These are phyloP conservation scores for Zaprionus taronus DNA, from an alignment of 1,140 invertebrate genomes.

Conservation along the genomic window DNA sequence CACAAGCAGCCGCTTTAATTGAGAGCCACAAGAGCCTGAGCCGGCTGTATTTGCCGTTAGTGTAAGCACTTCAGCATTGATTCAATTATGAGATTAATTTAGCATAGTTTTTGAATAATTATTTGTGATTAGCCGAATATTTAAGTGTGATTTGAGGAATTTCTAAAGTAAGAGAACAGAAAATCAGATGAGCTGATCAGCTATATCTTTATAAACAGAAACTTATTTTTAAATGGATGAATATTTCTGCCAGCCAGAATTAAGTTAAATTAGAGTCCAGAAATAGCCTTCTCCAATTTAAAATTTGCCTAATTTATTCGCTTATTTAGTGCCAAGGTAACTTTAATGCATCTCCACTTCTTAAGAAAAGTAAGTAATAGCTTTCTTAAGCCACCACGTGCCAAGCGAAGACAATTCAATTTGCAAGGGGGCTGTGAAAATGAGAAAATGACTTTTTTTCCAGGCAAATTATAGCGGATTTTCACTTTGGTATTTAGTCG, in stretches of 20 bases:
- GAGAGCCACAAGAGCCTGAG: conserved; percentile 13
- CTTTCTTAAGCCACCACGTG: conserved; percentile 10
- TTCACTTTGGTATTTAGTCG: conserved; percentile 59
- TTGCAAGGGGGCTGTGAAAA: conserved; percentile 2
- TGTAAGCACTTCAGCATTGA: not conserved
- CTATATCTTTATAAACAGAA: not conserved
- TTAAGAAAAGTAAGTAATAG: conserved; percentile 3
- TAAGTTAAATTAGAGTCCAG: no score
- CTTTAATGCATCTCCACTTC: conserved; percentile 5
- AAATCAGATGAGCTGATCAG: no score
- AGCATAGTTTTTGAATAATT: not conserved
- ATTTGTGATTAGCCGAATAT: not conserved
- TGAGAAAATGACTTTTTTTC: conserved; percentile 34
- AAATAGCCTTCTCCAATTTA: not conserved
- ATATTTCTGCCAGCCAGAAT: no score
- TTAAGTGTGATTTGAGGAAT: not conserved
- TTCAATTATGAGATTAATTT: conserved; percentile 17
- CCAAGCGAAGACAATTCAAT: conserved; percentile 33
- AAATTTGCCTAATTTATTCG: not conserved
- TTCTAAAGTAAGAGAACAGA: not conserved
- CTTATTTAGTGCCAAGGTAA: not conserved
- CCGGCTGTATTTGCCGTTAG: conserved; percentile 6
- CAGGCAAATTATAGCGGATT: conserved; percentile 46
- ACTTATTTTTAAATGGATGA: not conserved
- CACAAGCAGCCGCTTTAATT: conserved; percentile 49